Conservation (phyloP, 2,113 vertebrate genomes). For the Corythoichthys haematopterus region DNA sequence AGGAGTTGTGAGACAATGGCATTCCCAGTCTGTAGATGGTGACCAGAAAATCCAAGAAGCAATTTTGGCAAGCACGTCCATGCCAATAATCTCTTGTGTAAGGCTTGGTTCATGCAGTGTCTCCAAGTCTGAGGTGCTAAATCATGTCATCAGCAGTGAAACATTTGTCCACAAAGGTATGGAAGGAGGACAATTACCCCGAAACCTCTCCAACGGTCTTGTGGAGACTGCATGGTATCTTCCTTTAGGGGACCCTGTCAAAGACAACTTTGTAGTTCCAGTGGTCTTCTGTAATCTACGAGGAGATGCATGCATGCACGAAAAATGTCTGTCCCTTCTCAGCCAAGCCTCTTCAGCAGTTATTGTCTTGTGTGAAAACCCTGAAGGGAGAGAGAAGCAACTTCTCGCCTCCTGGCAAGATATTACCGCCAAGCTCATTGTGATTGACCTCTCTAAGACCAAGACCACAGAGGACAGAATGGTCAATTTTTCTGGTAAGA, state of each 20-base stretch:
- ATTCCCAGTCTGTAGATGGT: conserved; percentile 15
- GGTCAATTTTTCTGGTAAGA: conserved; percentile 33
- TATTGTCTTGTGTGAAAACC: conserved; percentile 68
- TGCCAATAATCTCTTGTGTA: conserved; percentile 76
- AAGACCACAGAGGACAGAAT: conserved; percentile 25
- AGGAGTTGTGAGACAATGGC: conserved; percentile 55
- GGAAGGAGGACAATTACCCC: conserved; percentile 53
- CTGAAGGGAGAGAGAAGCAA: conserved; percentile 63
- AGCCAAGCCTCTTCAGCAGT: conserved; percentile 70
- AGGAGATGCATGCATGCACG: conserved; percentile 61
- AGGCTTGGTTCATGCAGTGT: conserved; percentile 65
- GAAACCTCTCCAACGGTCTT: conserved; percentile 72
- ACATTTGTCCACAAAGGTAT: conserved; percentile 70
- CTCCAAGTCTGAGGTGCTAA: conserved; percentile 79
- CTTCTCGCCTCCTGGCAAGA: conserved; percentile 60
- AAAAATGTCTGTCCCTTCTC: conserved; percentile 66
- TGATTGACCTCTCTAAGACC: conserved; percentile 53
- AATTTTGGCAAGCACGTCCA: conserved; percentile 53
- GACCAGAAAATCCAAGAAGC: conserved; percentile 25
- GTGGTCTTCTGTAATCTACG: conserved; percentile 70
- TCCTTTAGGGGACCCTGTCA: conserved; percentile 48
- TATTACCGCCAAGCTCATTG: conserved; percentile 45
- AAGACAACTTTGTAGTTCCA: conserved; percentile 57
- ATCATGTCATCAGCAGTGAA: conserved; percentile 55
- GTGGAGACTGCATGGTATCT: conserved; percentile 76